Percentiles rank a stretch among this genome's conserved stretches.
These are phyloP conservation scores for Halcyon chelicuti DNA, from an alignment of 2,797 vertebrate species.

Conservation along the genomic window DNA sequence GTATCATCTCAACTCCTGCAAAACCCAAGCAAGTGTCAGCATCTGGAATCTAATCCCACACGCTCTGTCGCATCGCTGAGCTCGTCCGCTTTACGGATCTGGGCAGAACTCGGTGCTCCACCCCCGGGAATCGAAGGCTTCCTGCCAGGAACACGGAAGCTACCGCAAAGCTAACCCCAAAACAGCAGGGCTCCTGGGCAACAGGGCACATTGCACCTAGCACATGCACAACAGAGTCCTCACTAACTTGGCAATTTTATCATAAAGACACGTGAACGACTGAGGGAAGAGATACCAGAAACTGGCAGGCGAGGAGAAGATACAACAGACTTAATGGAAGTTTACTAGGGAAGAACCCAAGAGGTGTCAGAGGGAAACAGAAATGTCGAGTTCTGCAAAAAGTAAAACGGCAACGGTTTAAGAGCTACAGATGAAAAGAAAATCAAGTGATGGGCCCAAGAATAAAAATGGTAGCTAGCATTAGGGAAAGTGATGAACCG, in stretches of 20 bases:
- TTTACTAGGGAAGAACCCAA: background rate
- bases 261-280: background rate
- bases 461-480: background rate
- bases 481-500: background rate
- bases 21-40: background rate
- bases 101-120: background rate
- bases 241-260: background rate
- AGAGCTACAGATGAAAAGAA: background rate
- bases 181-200: background rate
- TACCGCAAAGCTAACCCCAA: fast-evolving
- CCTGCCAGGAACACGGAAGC: background rate
- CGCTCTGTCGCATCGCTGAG: background rate
- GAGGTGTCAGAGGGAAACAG: background rate
- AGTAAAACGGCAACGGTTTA: background rate
- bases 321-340: background rate
- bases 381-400: background rate
- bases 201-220: fast-evolving
- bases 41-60: background rate
- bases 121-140: background rate
- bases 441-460: background rate
- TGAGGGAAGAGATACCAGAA: background rate
- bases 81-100: background rate
- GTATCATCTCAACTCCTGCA: background rate
- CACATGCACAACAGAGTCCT: background rate
- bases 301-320: background rate